Evolutionary conservation across 2,888 invertebrate species (phyloP), one percentile per base, ranked within the genome.

Genomic region (Epiblema foenella): DNA sequence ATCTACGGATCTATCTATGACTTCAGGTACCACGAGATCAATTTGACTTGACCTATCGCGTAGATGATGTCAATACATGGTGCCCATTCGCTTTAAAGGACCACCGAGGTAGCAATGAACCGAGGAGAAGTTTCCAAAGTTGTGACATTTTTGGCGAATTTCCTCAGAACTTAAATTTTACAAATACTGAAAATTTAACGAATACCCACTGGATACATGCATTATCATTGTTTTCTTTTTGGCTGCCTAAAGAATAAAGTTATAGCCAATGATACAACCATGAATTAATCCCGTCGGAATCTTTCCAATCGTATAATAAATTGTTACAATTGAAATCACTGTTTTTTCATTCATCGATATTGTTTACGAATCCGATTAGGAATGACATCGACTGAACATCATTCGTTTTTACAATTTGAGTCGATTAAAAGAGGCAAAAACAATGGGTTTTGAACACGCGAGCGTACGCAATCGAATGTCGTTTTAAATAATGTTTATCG

Each of bases 1-100:
- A 95, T 97, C 57, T 96, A 97, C 81, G 97, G 97, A 56, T 93
- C 95, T n/a, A 95, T 96, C 78, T 97, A 96, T 81, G 97, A 97
- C 84, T 97, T 97, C 89, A 97, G 96, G 96, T 96, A 91, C 39
- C 2, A n/a, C n/a, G 18, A 15, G 20, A 4, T 24, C 10, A 46
- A 1, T 46, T 8, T 8, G 7, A 46, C 46, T 46, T n/a, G 8
- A n/a, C n/a, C 15, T n/a, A 46, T 46, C 46, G n/a, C 46, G 46
- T n/a, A 46, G 46, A n/a, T 46, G 46, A 46, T n/a, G n/a, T 42
- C 7, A 33, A 15, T 42, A 7, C 7, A 7, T 15, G 3, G 15
- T 15, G 15, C 15, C 2, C 12, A 42, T 1, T 15, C 15, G 15
- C 15, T 42, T 42, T 12, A 5, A 42, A 4, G 42, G 24, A 4